Evolutionary conservation across 2,113 vertebrate genomes (phyloP), one percentile per base, ranked within the genome.

Genomic region (Microcebus lehilahytsara): DNA sequence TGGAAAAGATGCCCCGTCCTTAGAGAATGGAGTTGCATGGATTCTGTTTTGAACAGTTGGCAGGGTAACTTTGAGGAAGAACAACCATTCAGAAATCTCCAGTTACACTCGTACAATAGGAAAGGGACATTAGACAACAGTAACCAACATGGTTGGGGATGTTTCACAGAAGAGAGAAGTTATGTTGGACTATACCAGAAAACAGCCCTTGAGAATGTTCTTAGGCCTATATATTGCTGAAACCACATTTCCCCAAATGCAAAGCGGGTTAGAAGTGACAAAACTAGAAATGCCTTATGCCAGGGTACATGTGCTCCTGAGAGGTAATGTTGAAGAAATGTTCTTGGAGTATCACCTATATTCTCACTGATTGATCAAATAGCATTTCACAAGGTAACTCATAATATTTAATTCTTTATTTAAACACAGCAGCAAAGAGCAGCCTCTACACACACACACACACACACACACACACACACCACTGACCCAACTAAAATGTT

Each of bases 11-110:
- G 23, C 4, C 23, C 25, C 3, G 1, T 12, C 27, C 0, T 0
- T 34, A 25, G 1, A 0, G 22, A 19, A 2, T 0, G 5, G 8
- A 77, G 9, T 11, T 9, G 27, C 2, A 1, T 12, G 9, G 42
- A 22, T 71, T 87, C 20, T 20, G 37, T 17, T 58, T 42, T 17
- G 3, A 94, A 40, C 7, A 32, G 46, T 49, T 94, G 85, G 69
- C 17, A 71, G 2, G 12, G 2, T 27, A 69, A 85, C 19, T 93
- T 22, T 37, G 23, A 80, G 67, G 7, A 78, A 89, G 3, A 58
- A 5, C 25, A 64, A 32, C 4, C 30, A 9, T 53, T 72, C 60
- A 13, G 27, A 95, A 81, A 58, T n/a, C 25, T 75, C 81, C 42
- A 34, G 67, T 2, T 49, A 83, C 16, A 46, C 19, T 58, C 51